phyloP scores from a whole-genome alignment of 2,888 invertebrate species.

The Conus canariensis region DNA sequence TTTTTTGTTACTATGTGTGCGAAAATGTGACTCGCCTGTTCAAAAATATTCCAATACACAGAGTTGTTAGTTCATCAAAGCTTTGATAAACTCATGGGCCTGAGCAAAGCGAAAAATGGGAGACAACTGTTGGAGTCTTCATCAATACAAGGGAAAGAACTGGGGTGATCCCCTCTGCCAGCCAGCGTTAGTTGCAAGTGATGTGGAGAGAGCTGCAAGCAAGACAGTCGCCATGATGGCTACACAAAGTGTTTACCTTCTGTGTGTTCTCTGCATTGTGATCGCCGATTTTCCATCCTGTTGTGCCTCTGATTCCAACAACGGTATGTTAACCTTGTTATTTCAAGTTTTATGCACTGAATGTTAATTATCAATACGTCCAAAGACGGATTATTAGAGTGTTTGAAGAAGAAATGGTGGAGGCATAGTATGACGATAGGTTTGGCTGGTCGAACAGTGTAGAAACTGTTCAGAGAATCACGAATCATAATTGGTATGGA shows the following conservation, averaged over 20 bases:
- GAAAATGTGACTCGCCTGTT: too few relatives aligned
- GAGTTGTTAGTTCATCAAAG: too few relatives aligned
- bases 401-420: too few relatives aligned
- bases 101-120: neutral
- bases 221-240: slow-evolving; percentile 30
- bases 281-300: neutral
- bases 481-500: too few relatives aligned
- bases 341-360: neutral
- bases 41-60: too few relatives aligned
- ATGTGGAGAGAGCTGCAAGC: slow-evolving; percentile 13
- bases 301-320: neutral
- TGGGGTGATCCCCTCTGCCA: neutral
- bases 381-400: too few relatives aligned
- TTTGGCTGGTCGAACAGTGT: too few relatives aligned
- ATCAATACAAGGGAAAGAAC: neutral
- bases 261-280: neutral
- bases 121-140: neutral
- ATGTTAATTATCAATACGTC: too few relatives aligned
- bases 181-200: slow-evolving; percentile 7
- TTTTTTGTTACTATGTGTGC: too few relatives aligned
- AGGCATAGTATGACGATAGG: too few relatives aligned
- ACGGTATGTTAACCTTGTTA: neutral
- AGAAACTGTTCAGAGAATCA: too few relatives aligned
- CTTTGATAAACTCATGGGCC: too few relatives aligned
- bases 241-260: slow-evolving; percentile 11